Percentiles rank a stretch among this genome's conserved stretches.
Evolutionary conservation across 53 echinoderm and acorn worm genomes (phyloP).

Genomic region (Mesocentrotus franciscanus): DNA sequence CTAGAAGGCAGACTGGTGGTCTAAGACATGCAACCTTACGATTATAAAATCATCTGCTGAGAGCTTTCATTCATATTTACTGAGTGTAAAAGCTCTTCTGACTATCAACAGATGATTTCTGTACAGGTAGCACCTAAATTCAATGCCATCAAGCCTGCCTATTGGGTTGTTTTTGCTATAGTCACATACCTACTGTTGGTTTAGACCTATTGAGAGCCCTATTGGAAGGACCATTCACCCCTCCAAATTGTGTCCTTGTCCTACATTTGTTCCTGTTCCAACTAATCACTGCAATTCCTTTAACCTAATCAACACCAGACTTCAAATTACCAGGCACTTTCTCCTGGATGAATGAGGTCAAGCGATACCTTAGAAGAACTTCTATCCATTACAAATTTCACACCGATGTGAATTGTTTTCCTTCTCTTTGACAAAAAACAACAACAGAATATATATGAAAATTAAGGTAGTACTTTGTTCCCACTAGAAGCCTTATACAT

Average conservation of each 20-base stretch:
- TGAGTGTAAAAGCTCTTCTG: not conserved
- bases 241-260: not conserved
- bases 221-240: not conserved
- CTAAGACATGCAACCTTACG: not conserved
- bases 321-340: conserved; percentile 4
- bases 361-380: not conserved
- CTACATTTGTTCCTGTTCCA: conserved; percentile 5
- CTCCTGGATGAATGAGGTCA: not conserved
- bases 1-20: not conserved
- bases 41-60: not conserved
- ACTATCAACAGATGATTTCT: not conserved
- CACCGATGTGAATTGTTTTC: not conserved
- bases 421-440: no score
- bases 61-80: not conserved
- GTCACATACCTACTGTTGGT: not conserved
- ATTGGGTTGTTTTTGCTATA: not conserved
- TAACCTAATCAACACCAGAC: not conserved
- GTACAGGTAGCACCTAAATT: not conserved
- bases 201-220: not conserved
- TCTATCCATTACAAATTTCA: not conserved
- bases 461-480: no score
- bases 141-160: not conserved
- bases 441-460: no score
- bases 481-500: no score
- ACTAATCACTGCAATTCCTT: not conserved